phyloP scores from a whole-genome alignment of 1,140 invertebrate genomes.

The Drosophila tsacasi region DNA sequence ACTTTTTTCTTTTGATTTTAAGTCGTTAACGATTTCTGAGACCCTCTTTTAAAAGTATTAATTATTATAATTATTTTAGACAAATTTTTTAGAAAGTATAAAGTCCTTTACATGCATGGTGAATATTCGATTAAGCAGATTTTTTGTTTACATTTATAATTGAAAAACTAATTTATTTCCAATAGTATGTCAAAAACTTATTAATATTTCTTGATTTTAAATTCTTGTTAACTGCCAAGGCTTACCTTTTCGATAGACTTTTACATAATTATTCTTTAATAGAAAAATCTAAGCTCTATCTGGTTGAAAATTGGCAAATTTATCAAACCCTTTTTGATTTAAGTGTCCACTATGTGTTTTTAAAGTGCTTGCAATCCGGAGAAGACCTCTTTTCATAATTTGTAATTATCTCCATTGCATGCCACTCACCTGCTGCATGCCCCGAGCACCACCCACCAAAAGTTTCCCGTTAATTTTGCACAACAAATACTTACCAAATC shows the following conservation, averaged over 20 bases:
- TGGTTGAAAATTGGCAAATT: background rate
- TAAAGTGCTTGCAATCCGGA: background rate
- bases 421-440: constrained; percentile 28
- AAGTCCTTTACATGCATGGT: too few species aligned
- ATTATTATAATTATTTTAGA: too few species aligned
- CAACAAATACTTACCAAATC: too few species aligned
- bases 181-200: too few species aligned
- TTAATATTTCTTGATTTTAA: too few species aligned
- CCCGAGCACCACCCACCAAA: constrained; percentile 16
- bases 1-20: background rate
- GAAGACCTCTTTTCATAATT: background rate
- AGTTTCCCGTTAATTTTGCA: constrained; percentile 6
- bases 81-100: too few species aligned
- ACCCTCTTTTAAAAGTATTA: background rate
- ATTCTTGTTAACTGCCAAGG: too few species aligned
- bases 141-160: background rate
- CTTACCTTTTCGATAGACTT: too few species aligned
- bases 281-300: background rate
- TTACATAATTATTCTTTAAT: background rate
- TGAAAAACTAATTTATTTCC: background rate
- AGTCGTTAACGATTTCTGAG: background rate
- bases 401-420: constrained; percentile 19
- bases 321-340: too few species aligned
- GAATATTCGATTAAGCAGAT: too few species aligned
- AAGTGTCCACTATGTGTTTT: background rate